phyloP scores from a whole-genome alignment of 2,113 vertebrate genomes.

The Diglossa brunneiventris region DNA sequence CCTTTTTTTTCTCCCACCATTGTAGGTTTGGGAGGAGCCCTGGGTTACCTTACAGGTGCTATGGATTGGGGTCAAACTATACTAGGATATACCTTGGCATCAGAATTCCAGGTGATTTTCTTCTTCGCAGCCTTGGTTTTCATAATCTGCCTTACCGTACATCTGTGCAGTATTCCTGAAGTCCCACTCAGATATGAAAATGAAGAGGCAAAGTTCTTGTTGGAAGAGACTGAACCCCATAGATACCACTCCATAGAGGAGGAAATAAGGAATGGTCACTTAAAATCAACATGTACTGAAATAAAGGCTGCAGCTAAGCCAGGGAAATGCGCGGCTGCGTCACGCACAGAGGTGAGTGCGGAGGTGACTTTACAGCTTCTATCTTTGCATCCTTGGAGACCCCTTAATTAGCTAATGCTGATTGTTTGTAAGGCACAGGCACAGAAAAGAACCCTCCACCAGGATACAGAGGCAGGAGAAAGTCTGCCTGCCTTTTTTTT shows the following conservation, averaged over 20 bases:
- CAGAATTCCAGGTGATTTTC: slow-evolving; percentile 96
- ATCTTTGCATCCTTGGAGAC: neutral
- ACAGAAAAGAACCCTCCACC: neutral
- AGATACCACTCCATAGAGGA: slow-evolving; percentile 78
- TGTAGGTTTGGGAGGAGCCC: slow-evolving; percentile 90
- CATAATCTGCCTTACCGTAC: slow-evolving; percentile 79
- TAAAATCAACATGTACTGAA: slow-evolving; percentile 53
- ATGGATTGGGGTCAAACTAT: slow-evolving; percentile 89
- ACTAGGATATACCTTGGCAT: slow-evolving; percentile 81
- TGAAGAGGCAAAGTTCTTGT: neutral
- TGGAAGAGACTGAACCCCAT: slow-evolving; percentile 47
- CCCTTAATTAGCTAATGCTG: neutral
- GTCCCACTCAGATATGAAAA: slow-evolving; percentile 70
- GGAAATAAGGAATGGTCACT: slow-evolving; percentile 57
- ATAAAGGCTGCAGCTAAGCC: slow-evolving; percentile 66
- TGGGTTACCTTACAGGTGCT: slow-evolving; percentile 91
- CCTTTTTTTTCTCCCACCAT: neutral
- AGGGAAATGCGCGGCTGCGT: slow-evolving; percentile 48
- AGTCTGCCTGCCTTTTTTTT: neutral
- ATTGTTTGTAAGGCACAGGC: neutral
- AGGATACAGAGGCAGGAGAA: neutral
- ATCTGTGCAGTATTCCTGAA: slow-evolving; percentile 93
- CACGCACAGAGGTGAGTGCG: slow-evolving; percentile 71
- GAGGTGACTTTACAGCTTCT: rapidly evolving
- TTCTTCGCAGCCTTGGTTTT: slow-evolving; percentile 87